Percentiles rank a stretch among this genome's conserved stretches.
These are phyloP conservation scores for Heliopora coerulea DNA, from an alignment of 92 coral and sea anemone genomes.

Conservation along the genomic window DNA sequence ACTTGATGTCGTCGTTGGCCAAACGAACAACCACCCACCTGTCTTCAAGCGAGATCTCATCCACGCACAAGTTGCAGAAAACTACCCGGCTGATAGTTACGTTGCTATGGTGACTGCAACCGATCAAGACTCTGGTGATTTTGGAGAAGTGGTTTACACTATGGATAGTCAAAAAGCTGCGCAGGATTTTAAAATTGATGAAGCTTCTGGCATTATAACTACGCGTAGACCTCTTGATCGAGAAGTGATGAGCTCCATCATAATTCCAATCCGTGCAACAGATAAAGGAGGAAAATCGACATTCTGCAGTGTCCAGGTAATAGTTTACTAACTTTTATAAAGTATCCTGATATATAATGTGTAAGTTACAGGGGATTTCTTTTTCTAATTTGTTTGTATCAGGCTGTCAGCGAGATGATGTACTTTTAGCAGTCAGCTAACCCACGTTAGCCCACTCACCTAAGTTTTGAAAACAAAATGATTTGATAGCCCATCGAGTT, in stretches of 20 bases:
- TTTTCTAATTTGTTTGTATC: no score
- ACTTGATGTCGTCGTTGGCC: slow-evolving; percentile 88
- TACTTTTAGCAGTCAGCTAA: no score
- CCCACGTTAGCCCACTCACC: no score
- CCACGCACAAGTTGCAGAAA: slow-evolving; percentile 75
- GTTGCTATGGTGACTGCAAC: slow-evolving; percentile 98
- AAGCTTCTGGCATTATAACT: slow-evolving; percentile 86
- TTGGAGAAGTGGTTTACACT: slow-evolving; percentile 71
- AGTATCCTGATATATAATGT: no score
- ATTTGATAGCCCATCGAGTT: no score
- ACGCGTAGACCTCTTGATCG: slow-evolving; percentile 86
- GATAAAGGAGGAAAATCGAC: slow-evolving; percentile 93
- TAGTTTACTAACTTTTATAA: no score
- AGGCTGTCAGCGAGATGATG: no score
- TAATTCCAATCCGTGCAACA: slow-evolving; percentile 79
- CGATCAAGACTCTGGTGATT: slow-evolving; percentile 84
- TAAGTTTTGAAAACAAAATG: no score
- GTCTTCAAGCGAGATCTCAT: slow-evolving; percentile 71
- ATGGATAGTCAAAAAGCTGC: slow-evolving; percentile 81
- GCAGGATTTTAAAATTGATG: slow-evolving; percentile 80
- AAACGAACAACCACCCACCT: slow-evolving; percentile 89
- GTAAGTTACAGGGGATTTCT: no score
- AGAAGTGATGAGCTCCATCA: slow-evolving; percentile 65
- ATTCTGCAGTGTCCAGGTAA: slow-evolving; percentile 89
- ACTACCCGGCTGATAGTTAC: slow-evolving; percentile 83